Percentiles rank a stretch among this genome's conserved stretches.
phyloP scores from a whole-genome alignment of 2,797 vertebrate genomes.

The Ctenochaetus hawaiiensis region DNA sequence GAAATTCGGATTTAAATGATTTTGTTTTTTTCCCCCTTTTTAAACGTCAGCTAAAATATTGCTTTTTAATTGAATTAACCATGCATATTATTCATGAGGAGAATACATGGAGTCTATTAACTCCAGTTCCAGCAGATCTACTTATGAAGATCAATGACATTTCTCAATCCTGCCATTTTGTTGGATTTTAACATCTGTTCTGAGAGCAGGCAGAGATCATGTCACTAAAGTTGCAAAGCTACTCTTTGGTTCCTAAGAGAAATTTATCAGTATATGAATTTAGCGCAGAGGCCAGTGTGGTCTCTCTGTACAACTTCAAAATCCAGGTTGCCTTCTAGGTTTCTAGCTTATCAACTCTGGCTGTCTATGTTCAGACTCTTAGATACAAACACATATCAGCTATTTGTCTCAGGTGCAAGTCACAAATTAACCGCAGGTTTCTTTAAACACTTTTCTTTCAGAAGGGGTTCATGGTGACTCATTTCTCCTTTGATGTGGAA shows the following conservation, averaged over 20 bases:
- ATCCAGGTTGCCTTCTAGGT: slow-evolving; percentile 19
- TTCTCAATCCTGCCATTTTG: slow-evolving; percentile 40
- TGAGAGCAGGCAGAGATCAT: slow-evolving; percentile 32
- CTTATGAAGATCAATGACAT: slow-evolving; percentile 46
- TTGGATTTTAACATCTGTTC: slow-evolving; percentile 32
- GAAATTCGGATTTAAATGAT: slow-evolving; percentile 44
- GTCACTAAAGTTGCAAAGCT: slow-evolving; percentile 20
- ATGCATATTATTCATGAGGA: slow-evolving; percentile 46
- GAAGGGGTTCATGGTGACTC: slow-evolving; percentile 23
- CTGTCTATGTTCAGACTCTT: slow-evolving; percentile 25
- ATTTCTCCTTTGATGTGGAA: slow-evolving; percentile 53
- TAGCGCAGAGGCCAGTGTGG: background rate
- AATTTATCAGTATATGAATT: slow-evolving; percentile 1
- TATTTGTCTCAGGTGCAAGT: background rate
- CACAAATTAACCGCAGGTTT: slow-evolving; percentile 33
- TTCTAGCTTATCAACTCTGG: background rate
- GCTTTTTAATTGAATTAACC: slow-evolving; percentile 64
- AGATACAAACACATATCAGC: slow-evolving; percentile 19
- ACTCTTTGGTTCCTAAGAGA: background rate
- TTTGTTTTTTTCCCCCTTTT: slow-evolving; percentile 9
- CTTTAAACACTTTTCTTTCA: slow-evolving; percentile 10
- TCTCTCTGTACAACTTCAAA: slow-evolving; percentile 3
- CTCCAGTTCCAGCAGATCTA: slow-evolving; percentile 32
- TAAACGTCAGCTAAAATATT: slow-evolving; percentile 41
- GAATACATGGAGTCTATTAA: slow-evolving; percentile 39